Conservation (phyloP, 1,140 invertebrate species). For the Episyrphus balteatus region DNA sequence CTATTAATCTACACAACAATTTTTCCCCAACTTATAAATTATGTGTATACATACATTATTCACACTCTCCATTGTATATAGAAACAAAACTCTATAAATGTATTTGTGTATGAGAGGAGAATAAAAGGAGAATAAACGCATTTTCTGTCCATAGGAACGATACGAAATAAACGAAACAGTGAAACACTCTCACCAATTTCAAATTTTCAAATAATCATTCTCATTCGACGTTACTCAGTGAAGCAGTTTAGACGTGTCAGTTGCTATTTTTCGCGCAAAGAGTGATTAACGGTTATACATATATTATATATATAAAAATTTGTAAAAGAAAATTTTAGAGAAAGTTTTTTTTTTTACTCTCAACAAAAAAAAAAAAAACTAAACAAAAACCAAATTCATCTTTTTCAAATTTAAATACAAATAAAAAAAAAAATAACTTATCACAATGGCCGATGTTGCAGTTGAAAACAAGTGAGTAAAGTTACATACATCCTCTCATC, state of each 20-base stretch:
- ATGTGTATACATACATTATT: no score
- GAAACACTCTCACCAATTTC: no score
- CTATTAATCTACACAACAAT: no score
- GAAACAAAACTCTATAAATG: no score
- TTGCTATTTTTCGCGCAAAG: background rate
- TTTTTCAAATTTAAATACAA: constrained; percentile 12
- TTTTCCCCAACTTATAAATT: no score
- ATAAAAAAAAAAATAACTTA: constrained; percentile 11
- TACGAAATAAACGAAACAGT: no score
- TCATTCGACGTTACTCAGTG: constrained; percentile 32
- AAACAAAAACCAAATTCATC: constrained; percentile 13
- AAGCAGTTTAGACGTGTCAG: constrained; percentile 24
- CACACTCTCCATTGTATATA: no score
- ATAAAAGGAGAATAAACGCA: no score
- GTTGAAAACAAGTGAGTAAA: constrained; percentile 34
- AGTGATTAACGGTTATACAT: background rate
- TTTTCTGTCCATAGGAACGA: no score
- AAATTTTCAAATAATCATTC: constrained; percentile 13
- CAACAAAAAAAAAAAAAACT: no score
- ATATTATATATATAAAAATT: background rate
- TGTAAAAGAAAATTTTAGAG: background rate
- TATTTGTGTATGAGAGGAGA: no score
- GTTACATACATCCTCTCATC: background rate
- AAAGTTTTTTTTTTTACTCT: background rate
- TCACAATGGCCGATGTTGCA: constrained; percentile 35